These are phyloP conservation scores for Cyanistes caeruleus DNA, from an alignment of 2,113 vertebrate genomes.

Conservation along the genomic window DNA sequence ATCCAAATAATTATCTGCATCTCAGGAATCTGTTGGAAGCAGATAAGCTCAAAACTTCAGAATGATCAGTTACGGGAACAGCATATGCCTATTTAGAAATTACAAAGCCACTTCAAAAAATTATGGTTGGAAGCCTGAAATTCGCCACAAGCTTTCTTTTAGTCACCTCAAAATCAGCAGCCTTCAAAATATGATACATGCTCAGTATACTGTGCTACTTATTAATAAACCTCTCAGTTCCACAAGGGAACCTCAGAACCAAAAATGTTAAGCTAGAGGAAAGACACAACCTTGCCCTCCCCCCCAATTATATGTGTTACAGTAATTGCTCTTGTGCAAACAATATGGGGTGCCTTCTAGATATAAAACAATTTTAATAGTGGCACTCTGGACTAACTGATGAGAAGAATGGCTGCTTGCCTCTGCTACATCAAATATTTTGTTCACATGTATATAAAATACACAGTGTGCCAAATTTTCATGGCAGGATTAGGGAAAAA, in stretches of 20 bases:
- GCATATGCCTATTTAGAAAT: neutral
- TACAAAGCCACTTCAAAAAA: neutral
- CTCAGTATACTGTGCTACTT: neutral
- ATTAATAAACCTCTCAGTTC: neutral
- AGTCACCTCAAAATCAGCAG: neutral
- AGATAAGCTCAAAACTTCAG: neutral
- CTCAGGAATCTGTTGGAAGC: neutral
- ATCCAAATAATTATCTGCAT: neutral
- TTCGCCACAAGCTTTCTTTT: neutral
- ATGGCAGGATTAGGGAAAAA: neutral
- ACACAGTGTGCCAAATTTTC: neutral
- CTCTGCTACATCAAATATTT: neutral
- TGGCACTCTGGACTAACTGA: neutral
- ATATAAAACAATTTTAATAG: neutral
- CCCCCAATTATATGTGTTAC: neutral
- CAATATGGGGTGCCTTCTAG: neutral
- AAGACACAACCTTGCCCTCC: neutral
- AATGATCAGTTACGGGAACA: neutral
- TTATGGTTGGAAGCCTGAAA: neutral
- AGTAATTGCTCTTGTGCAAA: neutral
- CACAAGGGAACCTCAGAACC: neutral
- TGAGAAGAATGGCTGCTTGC: neutral
- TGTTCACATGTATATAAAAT: neutral
- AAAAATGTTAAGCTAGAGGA: neutral
- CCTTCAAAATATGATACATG: neutral